A percentile compares a stretch with the other conserved stretches of the same genome.
These are phyloP conservation scores for Dolichoris vasculosae DNA, from an alignment of 1,140 invertebrate species.

Conservation along the genomic window DNA sequence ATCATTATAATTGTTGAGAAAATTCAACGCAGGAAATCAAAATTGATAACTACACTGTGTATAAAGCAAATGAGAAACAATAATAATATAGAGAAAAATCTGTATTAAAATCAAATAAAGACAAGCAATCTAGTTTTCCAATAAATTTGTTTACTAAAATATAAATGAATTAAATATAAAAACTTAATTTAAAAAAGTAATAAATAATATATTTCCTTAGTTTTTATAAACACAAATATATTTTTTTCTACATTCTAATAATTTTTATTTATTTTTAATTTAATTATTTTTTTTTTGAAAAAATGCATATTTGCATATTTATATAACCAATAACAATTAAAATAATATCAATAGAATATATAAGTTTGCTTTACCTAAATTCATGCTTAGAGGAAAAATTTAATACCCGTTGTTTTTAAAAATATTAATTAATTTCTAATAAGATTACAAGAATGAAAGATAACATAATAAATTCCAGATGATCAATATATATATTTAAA, in stretches of 20 bases:
- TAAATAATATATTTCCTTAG: too few relatives aligned
- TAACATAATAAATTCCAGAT: too few relatives aligned
- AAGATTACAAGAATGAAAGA: too few relatives aligned
- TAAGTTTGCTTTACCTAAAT: too few relatives aligned
- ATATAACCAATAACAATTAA: not conserved
- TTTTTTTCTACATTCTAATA: not conserved
- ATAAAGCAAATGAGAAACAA: not conserved
- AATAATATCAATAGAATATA: too few relatives aligned
- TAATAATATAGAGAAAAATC: not conserved
- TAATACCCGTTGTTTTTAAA: too few relatives aligned
- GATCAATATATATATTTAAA: too few relatives aligned
- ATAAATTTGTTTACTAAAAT: too few relatives aligned
- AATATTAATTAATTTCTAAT: too few relatives aligned
- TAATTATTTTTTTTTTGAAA: not conserved
- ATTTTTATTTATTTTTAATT: not conserved
- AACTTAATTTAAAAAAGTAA: too few relatives aligned
- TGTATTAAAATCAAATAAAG: not conserved
- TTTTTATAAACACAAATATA: not conserved
- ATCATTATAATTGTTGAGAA: conserved; percentile 16
- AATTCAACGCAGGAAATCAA: conserved; percentile 10
- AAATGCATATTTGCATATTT: not conserved
- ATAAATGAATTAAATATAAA: too few relatives aligned
- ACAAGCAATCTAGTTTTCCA: not conserved
- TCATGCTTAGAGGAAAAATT: too few relatives aligned
- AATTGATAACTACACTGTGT: not conserved